Conservation (phyloP, 2,888 invertebrate species). For the Disparrhopalites patrizii region DNA sequence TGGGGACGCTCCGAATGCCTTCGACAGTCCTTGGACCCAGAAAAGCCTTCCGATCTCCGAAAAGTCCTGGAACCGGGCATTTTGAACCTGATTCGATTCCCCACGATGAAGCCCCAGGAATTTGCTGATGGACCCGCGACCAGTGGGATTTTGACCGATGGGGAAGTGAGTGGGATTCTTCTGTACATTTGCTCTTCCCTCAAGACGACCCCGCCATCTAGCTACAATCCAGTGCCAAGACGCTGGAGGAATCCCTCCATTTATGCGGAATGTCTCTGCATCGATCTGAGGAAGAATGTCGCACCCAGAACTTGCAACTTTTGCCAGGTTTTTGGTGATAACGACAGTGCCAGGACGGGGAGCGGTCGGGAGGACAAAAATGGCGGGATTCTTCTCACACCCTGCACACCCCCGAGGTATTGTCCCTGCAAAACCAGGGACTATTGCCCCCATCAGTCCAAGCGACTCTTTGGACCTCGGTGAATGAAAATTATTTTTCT, state of each 20-base stretch:
- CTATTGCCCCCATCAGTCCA: conserved; percentile 6
- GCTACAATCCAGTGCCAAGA: no score
- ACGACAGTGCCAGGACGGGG: no score
- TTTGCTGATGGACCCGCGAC: conserved; percentile 17
- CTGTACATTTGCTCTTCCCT: conserved; percentile 6
- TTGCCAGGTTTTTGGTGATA: background rate
- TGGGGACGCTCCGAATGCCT: conserved; percentile 1
- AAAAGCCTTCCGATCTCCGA: background rate
- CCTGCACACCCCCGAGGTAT: conserved; percentile 13
- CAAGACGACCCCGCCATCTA: background rate
- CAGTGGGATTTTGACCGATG: background rate
- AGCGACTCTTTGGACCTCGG: background rate
- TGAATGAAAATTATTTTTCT: no score
- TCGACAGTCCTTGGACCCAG: background rate
- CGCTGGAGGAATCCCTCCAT: conserved; percentile 11
- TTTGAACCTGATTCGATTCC: conserved; percentile 12
- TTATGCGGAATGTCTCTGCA: conserved; percentile 6
- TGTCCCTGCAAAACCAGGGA: conserved; percentile 12
- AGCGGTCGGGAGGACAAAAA: background rate
- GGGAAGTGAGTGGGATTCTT: conserved; percentile 2
- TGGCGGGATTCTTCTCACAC: background rate
- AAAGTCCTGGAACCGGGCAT: background rate
- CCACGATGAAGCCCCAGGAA: conserved; percentile 5
- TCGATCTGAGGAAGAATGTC: background rate
- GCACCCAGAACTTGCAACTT: background rate